phyloP scores from a whole-genome alignment of 2,113 vertebrate genomes.

The Clupea harengus region DNA sequence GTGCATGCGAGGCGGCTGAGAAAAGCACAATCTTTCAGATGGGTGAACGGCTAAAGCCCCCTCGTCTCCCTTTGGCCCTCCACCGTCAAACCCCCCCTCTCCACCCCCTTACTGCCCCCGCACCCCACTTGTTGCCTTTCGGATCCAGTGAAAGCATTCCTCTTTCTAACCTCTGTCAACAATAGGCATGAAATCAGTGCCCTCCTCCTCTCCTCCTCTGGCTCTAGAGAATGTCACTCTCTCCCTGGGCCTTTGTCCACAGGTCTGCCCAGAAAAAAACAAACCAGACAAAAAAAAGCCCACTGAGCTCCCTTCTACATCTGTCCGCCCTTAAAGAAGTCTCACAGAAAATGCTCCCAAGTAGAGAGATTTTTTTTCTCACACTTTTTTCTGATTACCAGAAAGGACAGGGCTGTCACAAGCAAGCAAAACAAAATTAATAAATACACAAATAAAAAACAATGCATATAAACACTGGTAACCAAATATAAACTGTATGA shows the following conservation, averaged over 20 bases:
- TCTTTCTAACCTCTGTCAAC: conserved; percentile 78
- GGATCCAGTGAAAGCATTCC: conserved; percentile 81
- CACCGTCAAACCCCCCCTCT: neutral
- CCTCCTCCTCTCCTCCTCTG: conserved; percentile 67
- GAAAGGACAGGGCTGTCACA: neutral
- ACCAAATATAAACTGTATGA: neutral
- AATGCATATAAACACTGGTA: neutral
- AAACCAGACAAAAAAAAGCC: conserved; percentile 37
- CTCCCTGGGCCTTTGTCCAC: conserved; percentile 78
- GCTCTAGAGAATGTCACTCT: conserved; percentile 77
- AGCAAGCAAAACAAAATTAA: neutral
- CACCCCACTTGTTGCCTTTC: conserved; percentile 88
- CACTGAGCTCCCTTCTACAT: conserved; percentile 10
- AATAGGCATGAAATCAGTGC: conserved; percentile 86
- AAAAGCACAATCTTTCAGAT: conserved; percentile 91
- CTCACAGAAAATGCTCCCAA: neutral
- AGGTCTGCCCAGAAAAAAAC: conserved; percentile 56
- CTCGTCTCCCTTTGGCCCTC: conserved; percentile 50
- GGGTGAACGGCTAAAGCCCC: conserved; percentile 86
- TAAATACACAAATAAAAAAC: neutral
- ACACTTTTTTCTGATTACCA: neutral
- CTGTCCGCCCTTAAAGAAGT: conserved; percentile 13
- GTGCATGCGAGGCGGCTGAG: conserved; percentile 76
- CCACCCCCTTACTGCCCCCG: conserved; percentile 70
- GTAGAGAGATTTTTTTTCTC: conserved; percentile 14